Evolutionary conservation across 1,140 invertebrate species (phyloP).

Genomic region (Cydia strobilella): DNA sequence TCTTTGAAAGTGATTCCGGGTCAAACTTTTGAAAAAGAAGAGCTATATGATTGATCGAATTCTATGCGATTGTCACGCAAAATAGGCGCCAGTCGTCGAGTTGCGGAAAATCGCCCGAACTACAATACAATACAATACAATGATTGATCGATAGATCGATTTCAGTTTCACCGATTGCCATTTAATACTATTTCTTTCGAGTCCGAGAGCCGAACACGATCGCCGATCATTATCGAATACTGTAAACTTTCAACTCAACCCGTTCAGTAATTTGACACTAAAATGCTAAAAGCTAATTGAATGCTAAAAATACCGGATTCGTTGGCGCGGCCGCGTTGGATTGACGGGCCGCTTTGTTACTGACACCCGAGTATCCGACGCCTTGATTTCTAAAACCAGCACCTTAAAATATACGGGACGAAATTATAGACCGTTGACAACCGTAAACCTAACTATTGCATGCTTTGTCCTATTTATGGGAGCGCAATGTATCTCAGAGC

Average conservation of each 20-base stretch:
- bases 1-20: too few relatives aligned
- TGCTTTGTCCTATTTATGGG: too few relatives aligned
- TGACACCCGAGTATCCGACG: conserved; percentile 41
- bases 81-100: too few relatives aligned
- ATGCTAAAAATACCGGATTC: conserved; percentile 42
- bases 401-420: background rate
- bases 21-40: too few relatives aligned
- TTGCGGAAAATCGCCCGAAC: too few relatives aligned
- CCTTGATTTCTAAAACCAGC: conserved; percentile 29
- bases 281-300: conserved; percentile 57
- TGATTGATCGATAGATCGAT: too few relatives aligned
- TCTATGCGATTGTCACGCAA: too few relatives aligned
- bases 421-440: background rate
- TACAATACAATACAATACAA: too few relatives aligned
- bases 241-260: background rate
- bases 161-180: background rate
- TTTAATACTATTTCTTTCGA: background rate
- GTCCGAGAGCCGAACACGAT: background rate
- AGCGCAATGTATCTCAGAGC: too few relatives aligned
- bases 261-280: conserved; percentile 48
- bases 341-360: conserved; percentile 51
- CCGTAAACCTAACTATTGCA: too few relatives aligned
- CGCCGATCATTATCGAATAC: background rate
- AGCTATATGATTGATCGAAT: too few relatives aligned
- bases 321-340: conserved; percentile 33